Percentiles rank a stretch among this genome's conserved stretches.
These are phyloP conservation scores for Porites rus DNA, from an alignment of 92 coral and sea anemone species.

Conservation along the genomic window DNA sequence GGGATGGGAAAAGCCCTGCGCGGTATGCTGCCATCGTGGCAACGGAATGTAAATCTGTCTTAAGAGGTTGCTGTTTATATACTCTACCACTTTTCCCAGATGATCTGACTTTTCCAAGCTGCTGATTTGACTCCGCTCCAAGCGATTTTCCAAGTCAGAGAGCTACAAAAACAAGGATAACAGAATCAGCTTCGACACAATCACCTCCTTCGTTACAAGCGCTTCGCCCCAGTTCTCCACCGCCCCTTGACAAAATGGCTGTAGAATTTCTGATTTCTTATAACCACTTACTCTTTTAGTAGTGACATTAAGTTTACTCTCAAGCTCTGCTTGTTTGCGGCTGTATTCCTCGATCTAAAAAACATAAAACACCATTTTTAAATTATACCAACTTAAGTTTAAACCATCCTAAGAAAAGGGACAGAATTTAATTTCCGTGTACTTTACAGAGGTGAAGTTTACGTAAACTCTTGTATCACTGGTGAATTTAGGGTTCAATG, in stretches of 20 bases:
- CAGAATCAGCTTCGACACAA: background rate
- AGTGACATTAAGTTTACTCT: slow-evolving; percentile 78
- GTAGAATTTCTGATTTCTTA: background rate
- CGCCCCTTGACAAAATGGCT: background rate
- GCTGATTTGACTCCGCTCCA: slow-evolving; percentile 72
- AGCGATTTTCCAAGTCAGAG: slow-evolving; percentile 80
- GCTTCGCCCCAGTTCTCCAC: background rate
- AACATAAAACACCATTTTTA: background rate
- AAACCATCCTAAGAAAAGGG: too few species aligned
- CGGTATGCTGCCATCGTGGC: too few species aligned
- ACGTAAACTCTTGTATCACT: background rate
- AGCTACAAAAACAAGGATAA: slow-evolving; percentile 49
- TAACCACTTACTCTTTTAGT: slow-evolving; percentile 71
- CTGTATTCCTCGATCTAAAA: slow-evolving; percentile 74
- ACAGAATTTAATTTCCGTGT: too few species aligned
- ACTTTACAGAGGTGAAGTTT: background rate
- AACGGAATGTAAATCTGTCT: too few species aligned
- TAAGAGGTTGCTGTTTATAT: too few species aligned
- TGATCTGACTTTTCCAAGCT: slow-evolving; percentile 89
- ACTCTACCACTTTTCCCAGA: slow-evolving; percentile 78
- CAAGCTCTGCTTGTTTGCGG: slow-evolving; percentile 76
- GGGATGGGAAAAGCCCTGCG: too few species aligned
- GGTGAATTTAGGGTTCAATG: background rate
- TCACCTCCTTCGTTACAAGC: background rate
- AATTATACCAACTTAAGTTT: background rate